Percentiles rank a stretch among this genome's conserved stretches.
Conservation (phyloP, 2,797 vertebrate genomes). For the Rousettus madagascariensis region DNA sequence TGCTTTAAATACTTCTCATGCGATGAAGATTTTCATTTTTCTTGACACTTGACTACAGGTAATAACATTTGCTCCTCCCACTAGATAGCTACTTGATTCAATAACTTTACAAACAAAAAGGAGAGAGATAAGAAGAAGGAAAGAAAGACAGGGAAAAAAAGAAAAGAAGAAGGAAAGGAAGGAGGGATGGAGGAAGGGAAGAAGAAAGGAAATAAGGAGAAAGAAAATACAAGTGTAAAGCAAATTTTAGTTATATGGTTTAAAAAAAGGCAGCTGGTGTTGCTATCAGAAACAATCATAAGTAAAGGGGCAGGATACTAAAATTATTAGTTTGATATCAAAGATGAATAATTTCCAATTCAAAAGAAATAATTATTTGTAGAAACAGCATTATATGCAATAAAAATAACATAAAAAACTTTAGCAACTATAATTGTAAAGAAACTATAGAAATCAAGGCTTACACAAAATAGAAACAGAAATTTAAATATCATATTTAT, state of each 20-base stretch:
- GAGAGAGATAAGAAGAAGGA: not conserved
- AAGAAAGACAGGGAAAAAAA: not conserved
- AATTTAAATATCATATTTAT: slow-evolving; percentile 24
- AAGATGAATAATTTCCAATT: slow-evolving; percentile 59
- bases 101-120: not conserved
- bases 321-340: slow-evolving; percentile 50
- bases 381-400: not conserved
- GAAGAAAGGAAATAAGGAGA: not conserved
- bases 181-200: not conserved
- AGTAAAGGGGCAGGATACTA: not conserved
- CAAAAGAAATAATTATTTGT: slow-evolving; percentile 47
- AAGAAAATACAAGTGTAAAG: slow-evolving; percentile 2
- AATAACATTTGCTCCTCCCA: slow-evolving; percentile 24
- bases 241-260: not conserved
- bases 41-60: slow-evolving; percentile 28
- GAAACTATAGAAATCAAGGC: slow-evolving; percentile 28
- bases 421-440: not conserved
- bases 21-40: slow-evolving; percentile 60
- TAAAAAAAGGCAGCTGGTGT: not conserved
- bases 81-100: slow-evolving; percentile 28
- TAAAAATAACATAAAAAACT: slow-evolving; percentile 11
- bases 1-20: slow-evolving; percentile 61
- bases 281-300: slow-evolving; percentile 49
- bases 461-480: slow-evolving; percentile 26
- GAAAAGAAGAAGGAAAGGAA: not conserved